Conservation (phyloP, 37 sponge, comb jelly and placozoan genomes). For the Eunapius fragilis region DNA sequence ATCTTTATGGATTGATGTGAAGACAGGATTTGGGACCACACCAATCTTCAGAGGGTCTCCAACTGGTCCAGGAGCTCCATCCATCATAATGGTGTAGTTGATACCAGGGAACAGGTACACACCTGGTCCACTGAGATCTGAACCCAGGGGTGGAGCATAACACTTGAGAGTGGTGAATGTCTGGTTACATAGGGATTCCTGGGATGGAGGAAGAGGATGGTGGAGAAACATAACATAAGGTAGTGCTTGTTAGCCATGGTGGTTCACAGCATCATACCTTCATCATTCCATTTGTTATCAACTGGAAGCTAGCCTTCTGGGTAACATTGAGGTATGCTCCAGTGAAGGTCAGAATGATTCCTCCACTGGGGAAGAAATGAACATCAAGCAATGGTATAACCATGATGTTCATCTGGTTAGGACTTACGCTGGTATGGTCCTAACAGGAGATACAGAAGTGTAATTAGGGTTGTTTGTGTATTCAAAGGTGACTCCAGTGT, state of each 20-base stretch:
- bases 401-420: not conserved
- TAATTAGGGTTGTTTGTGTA: slow-evolving; percentile 43
- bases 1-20: not conserved
- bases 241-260: not conserved
- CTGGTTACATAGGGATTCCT: not conserved
- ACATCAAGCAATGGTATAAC: not conserved
- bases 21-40: not conserved
- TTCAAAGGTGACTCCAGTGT: slow-evolving; percentile 20
- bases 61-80: slow-evolving; percentile 32
- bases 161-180: slow-evolving; percentile 23
- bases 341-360: slow-evolving; percentile 40
- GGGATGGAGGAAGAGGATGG: not conserved
- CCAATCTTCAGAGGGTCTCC: not conserved
- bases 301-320: slow-evolving; percentile 16
- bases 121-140: not conserved
- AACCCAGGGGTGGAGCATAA: not conserved
- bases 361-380: slow-evolving; percentile 42
- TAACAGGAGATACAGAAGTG: slow-evolving; percentile 17
- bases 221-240: not conserved
- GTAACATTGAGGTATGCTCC: slow-evolving; percentile 51
- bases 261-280: not conserved
- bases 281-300: slow-evolving; percentile 9
- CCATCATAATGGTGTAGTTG: slow-evolving; percentile 30
- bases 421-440: slow-evolving; percentile 52
- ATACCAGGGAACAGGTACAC: not conserved